Evolutionary conservation across 2,113 vertebrate genomes (phyloP).

Genomic region (Dicentrarchus labrax): DNA sequence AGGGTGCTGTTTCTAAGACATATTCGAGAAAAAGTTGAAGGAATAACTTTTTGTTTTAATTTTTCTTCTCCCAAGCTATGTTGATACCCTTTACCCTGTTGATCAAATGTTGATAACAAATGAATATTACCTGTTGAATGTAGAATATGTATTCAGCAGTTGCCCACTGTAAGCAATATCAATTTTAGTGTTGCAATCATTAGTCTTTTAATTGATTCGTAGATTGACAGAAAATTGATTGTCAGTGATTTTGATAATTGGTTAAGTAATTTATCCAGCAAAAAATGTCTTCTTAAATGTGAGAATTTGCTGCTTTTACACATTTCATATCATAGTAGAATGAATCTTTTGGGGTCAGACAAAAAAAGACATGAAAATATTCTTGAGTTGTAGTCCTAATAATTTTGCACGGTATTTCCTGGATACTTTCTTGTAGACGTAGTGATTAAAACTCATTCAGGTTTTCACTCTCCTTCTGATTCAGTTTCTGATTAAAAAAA

Average conservation of each 20-base stretch:
- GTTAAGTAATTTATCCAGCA: not conserved
- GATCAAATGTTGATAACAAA: not conserved
- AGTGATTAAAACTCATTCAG: conserved; percentile 12
- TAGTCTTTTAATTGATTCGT: not conserved
- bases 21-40: not conserved
- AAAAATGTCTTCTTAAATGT: not conserved
- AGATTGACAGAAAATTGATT: not conserved
- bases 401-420: not conserved
- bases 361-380: not conserved
- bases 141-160: not conserved
- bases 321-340: not conserved
- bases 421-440: not conserved
- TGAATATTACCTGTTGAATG: not conserved
- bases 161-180: not conserved
- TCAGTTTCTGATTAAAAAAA: not conserved
- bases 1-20: conserved; percentile 30
- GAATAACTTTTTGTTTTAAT: not conserved
- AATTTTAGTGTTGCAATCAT: not conserved
- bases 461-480: not conserved
- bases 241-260: not conserved
- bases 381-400: not conserved
- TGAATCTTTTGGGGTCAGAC: not conserved
- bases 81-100: not conserved
- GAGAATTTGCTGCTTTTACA: not conserved
- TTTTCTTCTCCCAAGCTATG: not conserved